Conservation (phyloP, 2,888 invertebrate species). For the Cheilosia soror region DNA sequence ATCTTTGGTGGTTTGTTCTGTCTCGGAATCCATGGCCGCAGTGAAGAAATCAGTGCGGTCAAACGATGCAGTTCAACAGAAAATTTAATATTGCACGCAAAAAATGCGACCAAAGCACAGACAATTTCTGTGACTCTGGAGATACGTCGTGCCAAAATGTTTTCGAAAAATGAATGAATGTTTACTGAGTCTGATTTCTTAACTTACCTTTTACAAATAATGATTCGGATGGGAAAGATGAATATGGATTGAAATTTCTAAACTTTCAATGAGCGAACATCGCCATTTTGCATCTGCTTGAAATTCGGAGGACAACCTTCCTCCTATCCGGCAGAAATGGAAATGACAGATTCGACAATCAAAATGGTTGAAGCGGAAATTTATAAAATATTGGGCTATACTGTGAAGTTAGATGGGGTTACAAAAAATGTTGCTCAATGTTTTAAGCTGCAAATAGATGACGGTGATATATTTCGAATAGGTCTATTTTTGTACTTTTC, state of each 20-base stretch:
- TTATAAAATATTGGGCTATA: neutral
- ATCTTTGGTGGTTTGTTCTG: slow-evolving; percentile 78
- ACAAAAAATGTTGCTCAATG: neutral
- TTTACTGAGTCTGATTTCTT: neutral
- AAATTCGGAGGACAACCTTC: neutral
- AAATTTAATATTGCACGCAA: slow-evolving; percentile 85
- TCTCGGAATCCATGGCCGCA: slow-evolving; percentile 84
- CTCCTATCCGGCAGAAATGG: slow-evolving; percentile 28
- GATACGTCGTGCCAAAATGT: slow-evolving; percentile 86
- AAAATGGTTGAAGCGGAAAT: slow-evolving; percentile 50
- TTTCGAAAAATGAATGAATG: neutral
- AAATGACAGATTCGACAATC: slow-evolving; percentile 44
- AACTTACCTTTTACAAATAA: slow-evolving; percentile 22
- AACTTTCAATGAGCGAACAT: neutral
- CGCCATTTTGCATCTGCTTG: neutral
- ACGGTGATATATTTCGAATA: too few relatives aligned
- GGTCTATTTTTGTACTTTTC: too few relatives aligned
- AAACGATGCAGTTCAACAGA: slow-evolving; percentile 83
- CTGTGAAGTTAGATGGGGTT: slow-evolving; percentile 29
- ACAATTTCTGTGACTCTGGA: slow-evolving; percentile 85
- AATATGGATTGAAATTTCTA: slow-evolving; percentile 38
- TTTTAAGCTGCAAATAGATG: too few relatives aligned
- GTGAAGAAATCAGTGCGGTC: slow-evolving; percentile 82
- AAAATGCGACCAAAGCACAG: slow-evolving; percentile 86
- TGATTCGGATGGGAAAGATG: slow-evolving; percentile 7